phyloP scores from a whole-genome alignment of 2,888 invertebrate species.

The Laothoe populi region DNA sequence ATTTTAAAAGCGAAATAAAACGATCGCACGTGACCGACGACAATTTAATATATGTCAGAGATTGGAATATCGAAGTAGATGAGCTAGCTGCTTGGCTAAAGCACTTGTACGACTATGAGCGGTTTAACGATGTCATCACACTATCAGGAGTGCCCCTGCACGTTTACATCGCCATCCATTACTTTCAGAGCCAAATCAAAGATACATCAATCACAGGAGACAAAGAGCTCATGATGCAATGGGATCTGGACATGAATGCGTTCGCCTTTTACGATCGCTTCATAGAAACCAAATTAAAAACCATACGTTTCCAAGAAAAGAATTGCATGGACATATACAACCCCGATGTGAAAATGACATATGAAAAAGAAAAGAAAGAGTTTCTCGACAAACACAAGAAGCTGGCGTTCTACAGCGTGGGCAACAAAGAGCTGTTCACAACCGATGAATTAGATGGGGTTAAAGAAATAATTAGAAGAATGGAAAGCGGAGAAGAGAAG shows the following conservation, averaged over 20 bases:
- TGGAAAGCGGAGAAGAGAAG: conserved; percentile 28
- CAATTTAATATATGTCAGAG: conserved; percentile 18
- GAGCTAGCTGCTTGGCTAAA: not conserved
- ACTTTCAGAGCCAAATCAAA: conserved; percentile 29
- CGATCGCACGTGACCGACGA: not conserved
- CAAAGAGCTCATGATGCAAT: conserved; percentile 15
- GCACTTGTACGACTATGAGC: not conserved
- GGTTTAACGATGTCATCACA: conserved; percentile 7
- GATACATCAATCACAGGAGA: not conserved
- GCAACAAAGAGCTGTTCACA: not conserved
- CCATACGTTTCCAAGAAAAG: conserved; percentile 30
- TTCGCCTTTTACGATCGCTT: conserved; percentile 29
- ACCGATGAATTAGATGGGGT: conserved; percentile 18
- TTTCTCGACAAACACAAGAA: conserved; percentile 30
- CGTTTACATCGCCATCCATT: conserved; percentile 26
- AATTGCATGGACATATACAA: conserved; percentile 28
- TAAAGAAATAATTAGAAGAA: conserved; percentile 12
- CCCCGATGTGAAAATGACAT: conserved; percentile 26
- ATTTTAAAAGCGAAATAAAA: conserved; percentile 30
- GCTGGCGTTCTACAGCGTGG: conserved; percentile 28
- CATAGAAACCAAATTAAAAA: conserved; percentile 28
- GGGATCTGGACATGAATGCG: conserved; percentile 28
- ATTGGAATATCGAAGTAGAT: conserved; percentile 3
- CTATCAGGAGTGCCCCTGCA: conserved; percentile 26
- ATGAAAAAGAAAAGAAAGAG: conserved; percentile 28